Evolutionary conservation across 2,888 invertebrate genomes (phyloP), one percentile per base, ranked within the genome.

Genomic region (Gnatocerus cornutus): DNA sequence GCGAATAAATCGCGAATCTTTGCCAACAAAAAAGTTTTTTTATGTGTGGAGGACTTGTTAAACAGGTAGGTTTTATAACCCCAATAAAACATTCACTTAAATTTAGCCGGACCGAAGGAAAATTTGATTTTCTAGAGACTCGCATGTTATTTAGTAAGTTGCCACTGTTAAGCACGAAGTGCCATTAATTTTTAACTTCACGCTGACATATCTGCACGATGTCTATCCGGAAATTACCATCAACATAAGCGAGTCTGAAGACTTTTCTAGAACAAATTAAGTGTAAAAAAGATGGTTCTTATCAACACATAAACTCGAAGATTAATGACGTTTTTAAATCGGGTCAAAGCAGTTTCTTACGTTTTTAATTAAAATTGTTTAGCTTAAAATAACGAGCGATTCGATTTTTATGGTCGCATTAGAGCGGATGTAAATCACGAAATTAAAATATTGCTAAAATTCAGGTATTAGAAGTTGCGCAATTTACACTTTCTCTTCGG

Each of bases 31-130:
- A 55, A 55, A 55, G 21, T 13, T 55, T 55, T 52, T 52, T 55
- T 39, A 55, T 39, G 55, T 16, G 55, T 8, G 46, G 8, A 46
- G 46, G 46, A 46, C 46, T 46, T 46, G 46, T 46, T 46, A 46
- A 46, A 46, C 55, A 55, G 55, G 55, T 55, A 55, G 55, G 21
- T 55, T 55, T 55, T 55, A 55, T 39, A 37, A 16, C 9, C 37
- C 37, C 14, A 55, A 55, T 55, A 55, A 55, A 55, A 55, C 55
- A 55, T 37, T 55, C 55, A 39, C 55, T 55, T 55, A 55, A 55
- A 13, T 55, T 52, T 33, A 52, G 33, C 30, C 55, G 37, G 33
- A 55, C 37, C 39, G 55, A 39, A 39, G 33, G 33, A 52, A 46
- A n/a, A n/a, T n/a, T n/a, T n/a, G n/a, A n/a, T n/a, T n/a, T n/a